These are phyloP conservation scores for Cliona cf. orientalis DNA, from an alignment of 37 sponge, comb jelly and placozoan species.

Conservation along the genomic window DNA sequence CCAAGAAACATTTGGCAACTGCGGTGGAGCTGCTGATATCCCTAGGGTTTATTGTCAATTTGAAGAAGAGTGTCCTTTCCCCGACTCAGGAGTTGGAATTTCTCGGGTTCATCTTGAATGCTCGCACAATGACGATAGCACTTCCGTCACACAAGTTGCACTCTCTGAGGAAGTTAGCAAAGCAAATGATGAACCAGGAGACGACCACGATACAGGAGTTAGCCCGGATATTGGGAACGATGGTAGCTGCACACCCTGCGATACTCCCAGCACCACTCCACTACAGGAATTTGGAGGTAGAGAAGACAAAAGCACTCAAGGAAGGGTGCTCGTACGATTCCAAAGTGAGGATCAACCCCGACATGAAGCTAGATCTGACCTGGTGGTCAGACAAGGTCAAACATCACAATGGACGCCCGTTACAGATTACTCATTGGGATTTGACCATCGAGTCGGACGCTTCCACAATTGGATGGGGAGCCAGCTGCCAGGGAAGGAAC, in stretches of 20 bases:
- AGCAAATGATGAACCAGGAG: background rate
- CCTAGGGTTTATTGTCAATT: too few species aligned
- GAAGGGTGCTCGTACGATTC: background rate
- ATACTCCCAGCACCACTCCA: slow-evolving; percentile 39
- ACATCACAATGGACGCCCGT: slow-evolving; percentile 5
- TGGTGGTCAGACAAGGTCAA: background rate
- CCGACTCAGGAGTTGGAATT: too few species aligned
- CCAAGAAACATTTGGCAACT: too few species aligned
- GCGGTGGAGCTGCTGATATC: too few species aligned
- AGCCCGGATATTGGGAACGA: background rate
- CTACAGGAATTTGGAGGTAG: slow-evolving; percentile 13
- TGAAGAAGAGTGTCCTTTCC: too few species aligned
- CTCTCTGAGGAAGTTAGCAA: too few species aligned
- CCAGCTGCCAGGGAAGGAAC: background rate
- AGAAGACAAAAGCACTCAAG: slow-evolving; percentile 5
- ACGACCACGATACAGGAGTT: slow-evolving; percentile 6
- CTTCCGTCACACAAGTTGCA: too few species aligned
- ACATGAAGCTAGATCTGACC: slow-evolving; percentile 8
- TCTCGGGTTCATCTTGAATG: too few species aligned
- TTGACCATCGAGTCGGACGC: slow-evolving; percentile 36
- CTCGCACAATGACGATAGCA: too few species aligned
- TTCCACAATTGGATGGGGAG: slow-evolving; percentile 40
- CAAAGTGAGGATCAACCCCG: background rate
- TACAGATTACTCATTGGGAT: slow-evolving; percentile 23
- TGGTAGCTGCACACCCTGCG: slow-evolving; percentile 26